These are phyloP conservation scores for Dasyurus viverrinus DNA, from an alignment of 2,113 vertebrate genomes.

Conservation along the genomic window DNA sequence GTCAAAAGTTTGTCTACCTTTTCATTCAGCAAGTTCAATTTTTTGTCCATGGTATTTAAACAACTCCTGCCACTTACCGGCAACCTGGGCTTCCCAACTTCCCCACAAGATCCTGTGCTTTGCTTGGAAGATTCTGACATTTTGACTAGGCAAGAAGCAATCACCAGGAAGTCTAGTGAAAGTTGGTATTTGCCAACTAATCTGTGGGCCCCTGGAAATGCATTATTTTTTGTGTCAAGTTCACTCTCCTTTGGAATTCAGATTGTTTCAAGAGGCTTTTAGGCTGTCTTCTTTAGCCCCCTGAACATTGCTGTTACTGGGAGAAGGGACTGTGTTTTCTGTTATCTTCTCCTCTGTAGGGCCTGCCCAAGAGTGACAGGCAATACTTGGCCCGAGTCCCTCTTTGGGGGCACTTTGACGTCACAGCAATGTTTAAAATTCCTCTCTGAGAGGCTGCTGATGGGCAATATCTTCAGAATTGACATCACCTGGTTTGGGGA, in stretches of 20 bases:
- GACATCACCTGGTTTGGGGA: conserved; percentile 28
- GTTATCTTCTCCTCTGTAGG: conserved; percentile 78
- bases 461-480: conserved; percentile 84
- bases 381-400: conserved; percentile 77
- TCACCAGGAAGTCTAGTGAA: conserved; percentile 43
- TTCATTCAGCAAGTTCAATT: conserved; percentile 84
- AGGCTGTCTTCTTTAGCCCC: not conserved
- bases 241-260: conserved; percentile 47
- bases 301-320: not conserved
- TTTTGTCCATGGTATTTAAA: conserved; percentile 85
- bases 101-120: conserved; percentile 43
- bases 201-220: conserved; percentile 45
- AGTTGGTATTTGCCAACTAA: conserved; percentile 70
- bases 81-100: conserved; percentile 55
- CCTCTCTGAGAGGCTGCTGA: conserved; percentile 88
- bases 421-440: conserved; percentile 89
- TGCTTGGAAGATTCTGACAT: conserved; percentile 85
- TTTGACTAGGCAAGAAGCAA: conserved; percentile 70
- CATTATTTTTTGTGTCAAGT: conserved; percentile 56
- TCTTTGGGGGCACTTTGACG: conserved; percentile 85
- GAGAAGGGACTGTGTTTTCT: conserved; percentile 55
- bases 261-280: not conserved
- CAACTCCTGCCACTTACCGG: conserved; percentile 67
- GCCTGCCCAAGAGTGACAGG: conserved; percentile 75
- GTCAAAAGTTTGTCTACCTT: conserved; percentile 87